Evolutionary conservation across 2,888 invertebrate species (phyloP).

Genomic region (Dexiosoma caninum): DNA sequence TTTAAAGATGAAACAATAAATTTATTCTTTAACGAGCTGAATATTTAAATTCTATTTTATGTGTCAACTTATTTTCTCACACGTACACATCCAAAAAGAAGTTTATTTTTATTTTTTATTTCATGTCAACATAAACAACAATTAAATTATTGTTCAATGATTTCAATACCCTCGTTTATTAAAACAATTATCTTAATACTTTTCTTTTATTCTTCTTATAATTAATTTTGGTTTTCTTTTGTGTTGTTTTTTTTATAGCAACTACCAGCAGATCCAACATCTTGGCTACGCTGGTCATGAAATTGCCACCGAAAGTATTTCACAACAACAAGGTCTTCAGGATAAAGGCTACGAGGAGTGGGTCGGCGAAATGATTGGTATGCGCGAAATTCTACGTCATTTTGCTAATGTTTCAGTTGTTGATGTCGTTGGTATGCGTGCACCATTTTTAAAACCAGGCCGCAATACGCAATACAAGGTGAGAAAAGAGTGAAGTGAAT

Average conservation of each 20-base stretch:
- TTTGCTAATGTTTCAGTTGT: constrained; percentile 89
- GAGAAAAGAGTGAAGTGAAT: constrained; percentile 42
- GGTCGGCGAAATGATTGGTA: constrained; percentile 96
- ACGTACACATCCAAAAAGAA: background rate
- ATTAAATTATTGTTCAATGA: constrained; percentile 5
- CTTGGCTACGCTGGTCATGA: constrained; percentile 94
- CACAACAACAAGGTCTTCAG: constrained; percentile 88
- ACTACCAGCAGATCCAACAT: constrained; percentile 94
- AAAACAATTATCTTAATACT: constrained; percentile 22
- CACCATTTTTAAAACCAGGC: constrained; percentile 94
- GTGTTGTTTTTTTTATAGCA: constrained; percentile 80
- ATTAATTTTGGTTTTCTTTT: constrained; percentile 27
- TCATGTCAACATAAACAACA: constrained; percentile 6
- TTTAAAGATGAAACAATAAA: too few relatives aligned
- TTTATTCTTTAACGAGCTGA: background rate
- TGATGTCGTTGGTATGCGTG: constrained; percentile 91
- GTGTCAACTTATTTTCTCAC: background rate
- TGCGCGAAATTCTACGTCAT: constrained; percentile 90
- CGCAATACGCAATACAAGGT: constrained; percentile 95
- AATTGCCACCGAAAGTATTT: constrained; percentile 82
- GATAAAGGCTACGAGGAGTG: constrained; percentile 94
- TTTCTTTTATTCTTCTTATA: constrained; percentile 20
- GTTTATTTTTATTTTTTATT: background rate
- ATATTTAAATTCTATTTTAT: background rate
- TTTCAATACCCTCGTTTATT: constrained; percentile 6